A percentile compares a stretch with the other conserved stretches of the same genome.
Conservation (phyloP, 2,113 vertebrate species). For the Leptosomus discolor region DNA sequence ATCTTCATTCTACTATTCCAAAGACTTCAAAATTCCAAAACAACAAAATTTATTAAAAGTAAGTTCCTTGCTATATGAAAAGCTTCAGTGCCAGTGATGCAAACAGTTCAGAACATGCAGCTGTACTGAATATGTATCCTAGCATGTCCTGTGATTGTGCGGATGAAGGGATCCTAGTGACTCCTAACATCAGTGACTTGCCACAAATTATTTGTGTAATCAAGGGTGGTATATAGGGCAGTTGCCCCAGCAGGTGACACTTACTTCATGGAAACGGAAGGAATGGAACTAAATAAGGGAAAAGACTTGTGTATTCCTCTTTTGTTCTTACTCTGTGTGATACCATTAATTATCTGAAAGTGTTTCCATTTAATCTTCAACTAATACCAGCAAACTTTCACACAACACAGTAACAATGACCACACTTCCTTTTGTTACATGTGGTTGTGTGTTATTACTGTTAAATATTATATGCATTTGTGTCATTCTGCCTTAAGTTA, state of each 20-base stretch:
- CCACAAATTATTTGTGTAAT: neutral
- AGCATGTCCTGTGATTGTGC: rapidly evolving
- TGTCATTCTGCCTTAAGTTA: neutral
- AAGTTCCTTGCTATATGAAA: constrained; percentile 61
- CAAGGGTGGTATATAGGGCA: neutral
- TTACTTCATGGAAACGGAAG: neutral
- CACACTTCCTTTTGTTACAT: neutral
- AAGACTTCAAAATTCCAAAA: constrained; percentile 97
- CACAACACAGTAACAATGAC: neutral
- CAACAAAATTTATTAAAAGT: constrained; percentile 99
- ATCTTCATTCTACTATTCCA: constrained; percentile 98
- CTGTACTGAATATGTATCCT: neutral
- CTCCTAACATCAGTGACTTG: neutral
- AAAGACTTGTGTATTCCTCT: neutral
- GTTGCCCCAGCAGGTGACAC: neutral
- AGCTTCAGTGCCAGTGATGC: neutral
- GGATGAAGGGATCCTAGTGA: neutral
- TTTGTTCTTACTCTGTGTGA: neutral
- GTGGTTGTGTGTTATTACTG: neutral
- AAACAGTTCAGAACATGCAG: neutral
- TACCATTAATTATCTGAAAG: neutral
- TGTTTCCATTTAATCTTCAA: neutral
- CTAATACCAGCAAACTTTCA: neutral
- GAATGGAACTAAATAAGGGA: neutral
- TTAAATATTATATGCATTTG: neutral